Base-by-base conservation (phyloP, 2,888 invertebrate genomes). In the Crioceris asparagi region DNA sequence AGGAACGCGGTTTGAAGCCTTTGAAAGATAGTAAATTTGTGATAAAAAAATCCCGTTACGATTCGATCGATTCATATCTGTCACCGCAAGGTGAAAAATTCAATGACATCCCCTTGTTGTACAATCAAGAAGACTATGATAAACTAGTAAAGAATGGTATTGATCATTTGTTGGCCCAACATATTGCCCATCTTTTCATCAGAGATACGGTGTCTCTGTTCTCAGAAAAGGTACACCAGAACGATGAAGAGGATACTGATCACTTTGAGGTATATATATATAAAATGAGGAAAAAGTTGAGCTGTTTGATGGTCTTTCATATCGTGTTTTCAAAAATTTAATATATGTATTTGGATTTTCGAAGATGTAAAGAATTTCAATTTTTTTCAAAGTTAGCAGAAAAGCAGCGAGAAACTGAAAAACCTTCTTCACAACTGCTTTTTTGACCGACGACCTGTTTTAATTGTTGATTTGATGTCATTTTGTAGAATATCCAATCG, bases 161-260 rank as follows among this genome's bases (percentile, higher is more conserved):
- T 52, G 97, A 98, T 69, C 84, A 84, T 59, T 71, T 90, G 42
- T 69, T 99, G 48, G 91, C 97, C 2, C 79, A 90, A 62, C 98
- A 99, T 63, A 77, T 99, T 42, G 94, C 98, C 10, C 98, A 99
- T 67, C 74, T 99, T 46, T 99, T 99, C 64, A 96, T 99, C 46
- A 75, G 98, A 37, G 98, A 99, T 66, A 84, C 94, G 0, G 84
- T 98, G 3, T 92, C 93, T 3, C 68, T 97, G 37, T 96, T 94
- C 69, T 83, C 84, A 14, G 98, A 98, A 66, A 92, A 92, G 61
- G 75, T 98, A 10, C 66, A 96, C 64, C 94, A 94, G 61, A 84
- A 96, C 60, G 96, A 97, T 62, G 68, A 74, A 25, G 82, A 85
- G 52, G 96, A 97, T 56, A 88, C 90, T 0, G 98, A 99, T 64